Percentiles rank a stretch among this genome's conserved stretches.
Conservation (phyloP, 2,797 vertebrate species). For the Chaetophractus vellerosus region DNA sequence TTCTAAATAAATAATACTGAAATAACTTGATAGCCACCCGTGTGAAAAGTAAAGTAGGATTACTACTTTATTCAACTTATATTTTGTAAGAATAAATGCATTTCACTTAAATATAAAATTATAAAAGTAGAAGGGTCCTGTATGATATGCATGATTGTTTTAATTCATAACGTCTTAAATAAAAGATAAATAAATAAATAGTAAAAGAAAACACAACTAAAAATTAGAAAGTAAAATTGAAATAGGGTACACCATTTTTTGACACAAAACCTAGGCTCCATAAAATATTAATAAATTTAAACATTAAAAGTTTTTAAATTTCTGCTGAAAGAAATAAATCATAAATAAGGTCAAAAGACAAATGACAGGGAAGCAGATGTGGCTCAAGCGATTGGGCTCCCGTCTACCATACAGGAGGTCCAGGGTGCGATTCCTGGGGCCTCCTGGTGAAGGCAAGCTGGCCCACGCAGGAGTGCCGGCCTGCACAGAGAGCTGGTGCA, state of each 20-base stretch:
- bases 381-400: too few species aligned
- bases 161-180: too few species aligned
- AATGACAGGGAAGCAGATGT: neutral
- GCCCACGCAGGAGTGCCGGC: too few species aligned
- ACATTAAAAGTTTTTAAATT: neutral
- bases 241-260: conserved; percentile 55
- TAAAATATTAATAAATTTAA: conserved; percentile 38
- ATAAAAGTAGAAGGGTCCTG: neutral
- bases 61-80: conserved; percentile 2
- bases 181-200: too few species aligned
- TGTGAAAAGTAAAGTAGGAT: conserved; percentile 2
- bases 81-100: neutral
- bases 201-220: conserved; percentile 33
- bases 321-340: conserved; percentile 15
- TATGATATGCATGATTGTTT: too few species aligned
- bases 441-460: too few species aligned
- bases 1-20: neutral
- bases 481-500: too few species aligned
- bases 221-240: conserved; percentile 48
- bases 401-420: too few species aligned
- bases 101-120: conserved; percentile 50
- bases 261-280: conserved; percentile 42
- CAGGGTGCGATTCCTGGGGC: too few species aligned
- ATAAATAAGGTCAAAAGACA: conserved; percentile 61
- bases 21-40: neutral